These are phyloP conservation scores for Micronisus gabar DNA, from an alignment of 2,113 vertebrate species.

Conservation along the genomic window DNA sequence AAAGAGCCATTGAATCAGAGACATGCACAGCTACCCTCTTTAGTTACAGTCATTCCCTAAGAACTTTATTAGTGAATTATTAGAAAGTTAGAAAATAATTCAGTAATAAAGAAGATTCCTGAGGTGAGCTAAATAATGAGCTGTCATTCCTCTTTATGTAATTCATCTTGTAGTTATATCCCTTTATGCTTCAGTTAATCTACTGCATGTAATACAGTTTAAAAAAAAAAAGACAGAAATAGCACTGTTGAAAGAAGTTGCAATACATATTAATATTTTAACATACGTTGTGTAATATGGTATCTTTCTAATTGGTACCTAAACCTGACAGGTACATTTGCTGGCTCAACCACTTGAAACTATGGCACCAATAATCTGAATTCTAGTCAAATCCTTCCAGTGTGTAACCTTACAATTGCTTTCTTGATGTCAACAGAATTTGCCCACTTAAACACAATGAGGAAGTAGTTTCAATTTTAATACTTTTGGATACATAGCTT, in stretches of 20 bases:
- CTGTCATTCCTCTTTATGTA: constrained; percentile 34
- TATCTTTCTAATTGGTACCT: not conserved
- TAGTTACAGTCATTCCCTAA: constrained; percentile 69
- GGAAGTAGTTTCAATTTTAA: not conserved
- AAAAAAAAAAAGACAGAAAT: not conserved
- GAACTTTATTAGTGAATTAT: constrained; percentile 72
- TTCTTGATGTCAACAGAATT: not conserved
- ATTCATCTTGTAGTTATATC: constrained; percentile 41
- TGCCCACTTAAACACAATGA: not conserved
- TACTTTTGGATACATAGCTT: not conserved
- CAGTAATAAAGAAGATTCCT: constrained; percentile 30
- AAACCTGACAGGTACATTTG: not conserved
- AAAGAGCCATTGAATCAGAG: constrained; percentile 50
- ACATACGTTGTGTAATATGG: not conserved
- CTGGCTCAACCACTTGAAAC: not conserved
- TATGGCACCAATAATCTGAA: not conserved
- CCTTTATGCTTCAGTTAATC: constrained; percentile 32
- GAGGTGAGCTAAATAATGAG: constrained; percentile 50
- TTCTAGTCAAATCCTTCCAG: not conserved
- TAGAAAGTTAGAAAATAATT: constrained; percentile 69
- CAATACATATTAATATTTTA: constrained; percentile 27
- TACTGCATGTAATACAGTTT: not conserved
- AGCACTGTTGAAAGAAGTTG: not conserved
- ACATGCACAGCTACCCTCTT: constrained; percentile 64
- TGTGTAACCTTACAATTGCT: not conserved